Base-by-base conservation (phyloP, 2,797 vertebrate species). In the Menidia menidia region DNA sequence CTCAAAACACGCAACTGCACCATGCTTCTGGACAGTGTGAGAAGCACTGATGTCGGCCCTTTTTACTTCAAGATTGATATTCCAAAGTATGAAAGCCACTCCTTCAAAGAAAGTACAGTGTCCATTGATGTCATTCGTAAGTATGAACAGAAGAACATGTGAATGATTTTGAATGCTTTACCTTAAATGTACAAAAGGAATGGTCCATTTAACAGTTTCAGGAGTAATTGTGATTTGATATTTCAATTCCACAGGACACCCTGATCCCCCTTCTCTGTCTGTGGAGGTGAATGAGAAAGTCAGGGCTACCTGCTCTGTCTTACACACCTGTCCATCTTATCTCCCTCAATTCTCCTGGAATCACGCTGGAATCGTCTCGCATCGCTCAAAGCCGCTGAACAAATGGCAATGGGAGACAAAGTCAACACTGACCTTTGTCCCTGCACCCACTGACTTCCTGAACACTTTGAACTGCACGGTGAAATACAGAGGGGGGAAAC, bases 11-110 rank as follows among this genome's bases (percentile, higher is more conserved):
- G 0, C 3, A 71, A 77, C 45, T 75, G 70, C 47, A 64, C 58
- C 18, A 58, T 74, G 73, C 18, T 58, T 52, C 61, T 82, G 50
- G 11, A 66, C 15, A 13, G 13, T 2, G 53, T 76, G n/a, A 18
- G 60, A 39, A 39, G 0, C 15, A 57, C 48, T 2, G 76, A 81
- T 44, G 35, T 53, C 4, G 64, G 68, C 9, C 74, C 44, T 10
- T 80, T 75, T 68, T 19, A 67, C 71, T 69, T 85, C 67, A 77
- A 60, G 44, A 54, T 66, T 43, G 15, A 69, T 50, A 69, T 75
- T 12, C 39, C 50, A 1, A 25, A 48, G 19, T 60, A 56, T 41
- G 60, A 53, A 42, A 52, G 25, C 14, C 68, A 31, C 63, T 44
- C 63, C 5, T 68, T 56, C 60, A 33, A 0, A 33, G 6, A 66